Percentiles rank a stretch among this genome's conserved stretches.
Conservation (phyloP, 92 coral and sea anemone genomes). For the Parazoanthus swiftii region DNA sequence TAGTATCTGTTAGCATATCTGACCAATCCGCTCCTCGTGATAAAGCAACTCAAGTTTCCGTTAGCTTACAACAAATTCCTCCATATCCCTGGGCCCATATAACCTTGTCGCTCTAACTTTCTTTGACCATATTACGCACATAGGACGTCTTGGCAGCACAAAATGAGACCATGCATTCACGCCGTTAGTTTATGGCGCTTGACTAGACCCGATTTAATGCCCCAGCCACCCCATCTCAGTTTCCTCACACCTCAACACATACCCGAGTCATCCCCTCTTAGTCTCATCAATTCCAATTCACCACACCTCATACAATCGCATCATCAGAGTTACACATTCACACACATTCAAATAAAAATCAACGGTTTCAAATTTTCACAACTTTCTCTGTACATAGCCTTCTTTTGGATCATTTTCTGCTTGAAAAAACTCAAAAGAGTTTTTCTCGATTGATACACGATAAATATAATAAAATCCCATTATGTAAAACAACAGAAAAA, state of each 20-base stretch:
- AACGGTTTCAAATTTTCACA: not conserved
- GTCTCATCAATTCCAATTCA: not conserved
- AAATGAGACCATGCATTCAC: not conserved
- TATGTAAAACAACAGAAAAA: not conserved
- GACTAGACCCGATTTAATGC: not conserved
- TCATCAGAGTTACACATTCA: not conserved
- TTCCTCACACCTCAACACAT: too few relatives aligned
- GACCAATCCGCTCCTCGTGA: not conserved
- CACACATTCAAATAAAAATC: not conserved
- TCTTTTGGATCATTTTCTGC: not conserved
- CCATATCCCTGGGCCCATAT: not conserved
- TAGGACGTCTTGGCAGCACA: not conserved
- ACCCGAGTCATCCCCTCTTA: too few relatives aligned
- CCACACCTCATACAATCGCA: not conserved
- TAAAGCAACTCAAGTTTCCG: not conserved
- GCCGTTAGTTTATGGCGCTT: not conserved
- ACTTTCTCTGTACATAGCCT: not conserved
- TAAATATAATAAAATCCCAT: too few relatives aligned
- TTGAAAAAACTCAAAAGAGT: not conserved
- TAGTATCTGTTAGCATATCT: not conserved
- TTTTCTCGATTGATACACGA: not conserved
- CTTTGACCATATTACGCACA: not conserved
- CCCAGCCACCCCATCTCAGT: too few relatives aligned
- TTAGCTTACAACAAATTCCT: not conserved
- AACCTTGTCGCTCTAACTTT: not conserved